phyloP scores from a whole-genome alignment of 1,140 invertebrate species.

The Eupeodes corollae region DNA sequence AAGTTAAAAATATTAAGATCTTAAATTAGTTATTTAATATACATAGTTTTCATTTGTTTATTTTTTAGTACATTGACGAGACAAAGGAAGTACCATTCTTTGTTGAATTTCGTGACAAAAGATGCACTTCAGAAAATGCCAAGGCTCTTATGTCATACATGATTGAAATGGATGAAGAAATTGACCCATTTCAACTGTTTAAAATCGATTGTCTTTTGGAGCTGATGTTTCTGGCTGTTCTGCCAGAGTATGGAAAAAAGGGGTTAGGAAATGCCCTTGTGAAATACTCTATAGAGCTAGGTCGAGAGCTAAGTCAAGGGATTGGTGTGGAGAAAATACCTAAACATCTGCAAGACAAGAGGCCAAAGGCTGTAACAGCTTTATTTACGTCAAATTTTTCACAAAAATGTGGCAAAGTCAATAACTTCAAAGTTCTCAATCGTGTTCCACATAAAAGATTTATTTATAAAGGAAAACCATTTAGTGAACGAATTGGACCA shows the following conservation, averaged over 20 bases:
- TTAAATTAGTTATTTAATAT: not conserved
- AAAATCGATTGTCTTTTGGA: slow-evolving; percentile 49
- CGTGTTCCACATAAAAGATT: slow-evolving; percentile 40
- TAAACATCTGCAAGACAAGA: slow-evolving; percentile 35
- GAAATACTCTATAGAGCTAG: slow-evolving; percentile 43
- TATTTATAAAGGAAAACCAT: slow-evolving; percentile 44
- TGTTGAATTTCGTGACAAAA: slow-evolving; percentile 44
- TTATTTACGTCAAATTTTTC: slow-evolving; percentile 47
- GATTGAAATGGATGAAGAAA: slow-evolving; percentile 43
- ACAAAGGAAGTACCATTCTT: slow-evolving; percentile 43
- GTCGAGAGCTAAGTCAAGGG: slow-evolving; percentile 39
- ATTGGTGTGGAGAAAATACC: slow-evolving; percentile 37
- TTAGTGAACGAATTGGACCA: slow-evolving; percentile 39
- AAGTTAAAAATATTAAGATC: slow-evolving; percentile 36
- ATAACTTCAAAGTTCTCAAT: slow-evolving; percentile 43
- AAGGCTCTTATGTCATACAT: slow-evolving; percentile 47
- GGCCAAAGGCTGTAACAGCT: slow-evolving; percentile 45
- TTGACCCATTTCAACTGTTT: slow-evolving; percentile 49
- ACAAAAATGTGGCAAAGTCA: slow-evolving; percentile 42
- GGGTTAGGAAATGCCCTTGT: slow-evolving; percentile 43
- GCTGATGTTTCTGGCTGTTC: slow-evolving; percentile 52
- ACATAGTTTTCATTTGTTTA: not conserved
- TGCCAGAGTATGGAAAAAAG: slow-evolving; percentile 37
- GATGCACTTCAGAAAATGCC: slow-evolving; percentile 42
- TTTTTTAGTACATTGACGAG: slow-evolving; percentile 22